A percentile compares a stretch with the other conserved stretches of the same genome.
Conservation (phyloP, 35 echinoderm and acorn worm genomes). For the Apostichopus parvimensis region DNA sequence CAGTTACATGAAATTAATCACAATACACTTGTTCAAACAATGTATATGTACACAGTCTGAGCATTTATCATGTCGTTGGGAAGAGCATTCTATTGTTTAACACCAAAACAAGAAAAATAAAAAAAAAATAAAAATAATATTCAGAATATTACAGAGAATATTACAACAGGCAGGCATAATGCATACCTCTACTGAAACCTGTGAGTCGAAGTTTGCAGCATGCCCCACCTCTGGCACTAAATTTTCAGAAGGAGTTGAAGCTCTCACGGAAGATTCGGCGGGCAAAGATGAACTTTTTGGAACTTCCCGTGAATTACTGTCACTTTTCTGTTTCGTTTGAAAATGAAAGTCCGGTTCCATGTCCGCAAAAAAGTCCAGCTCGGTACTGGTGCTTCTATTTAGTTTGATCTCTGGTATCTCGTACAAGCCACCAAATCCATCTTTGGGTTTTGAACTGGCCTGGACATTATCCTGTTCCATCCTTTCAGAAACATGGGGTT, state of each 20-base stretch:
- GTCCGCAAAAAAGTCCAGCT: constrained; percentile 89
- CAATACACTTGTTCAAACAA: too few species aligned
- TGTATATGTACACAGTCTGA: too few species aligned
- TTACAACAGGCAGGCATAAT: background rate
- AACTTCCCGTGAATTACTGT: background rate
- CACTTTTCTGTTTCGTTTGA: constrained; percentile 23
- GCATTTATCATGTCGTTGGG: too few species aligned
- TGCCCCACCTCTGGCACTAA: background rate
- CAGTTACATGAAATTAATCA: too few species aligned
- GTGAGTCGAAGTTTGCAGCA: background rate
- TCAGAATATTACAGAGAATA: too few species aligned
- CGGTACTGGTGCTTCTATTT: constrained; percentile 37
- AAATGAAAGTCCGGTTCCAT: constrained; percentile 73
- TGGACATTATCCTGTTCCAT: background rate
- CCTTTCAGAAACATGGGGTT: background rate
- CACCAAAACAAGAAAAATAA: too few species aligned
- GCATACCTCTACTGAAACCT: background rate
- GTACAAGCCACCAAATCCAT: constrained; percentile 73
- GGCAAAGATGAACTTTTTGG: background rate
- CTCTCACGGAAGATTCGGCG: background rate
- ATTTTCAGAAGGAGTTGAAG: background rate
- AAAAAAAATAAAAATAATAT: too few species aligned
- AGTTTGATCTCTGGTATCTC: constrained; percentile 77
- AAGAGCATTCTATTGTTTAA: too few species aligned
- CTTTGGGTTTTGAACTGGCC: background rate